A percentile compares a stretch with the other conserved stretches of the same genome.
Evolutionary conservation across 2,888 invertebrate genomes (phyloP).

Genomic region (Cataglyphis livida): DNA sequence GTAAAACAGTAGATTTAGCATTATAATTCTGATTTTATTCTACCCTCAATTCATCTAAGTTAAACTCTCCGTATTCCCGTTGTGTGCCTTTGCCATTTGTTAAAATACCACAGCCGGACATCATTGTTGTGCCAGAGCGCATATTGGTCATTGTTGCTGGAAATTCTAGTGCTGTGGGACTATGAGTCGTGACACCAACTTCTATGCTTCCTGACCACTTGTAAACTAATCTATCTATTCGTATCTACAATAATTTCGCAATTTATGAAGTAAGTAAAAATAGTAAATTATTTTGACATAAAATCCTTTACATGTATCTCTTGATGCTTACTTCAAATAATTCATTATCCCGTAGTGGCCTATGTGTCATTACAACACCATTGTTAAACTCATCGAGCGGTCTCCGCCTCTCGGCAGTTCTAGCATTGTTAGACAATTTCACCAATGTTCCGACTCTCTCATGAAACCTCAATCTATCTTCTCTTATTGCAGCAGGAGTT

Average conservation of each 20-base stretch:
- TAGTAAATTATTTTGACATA: not conserved
- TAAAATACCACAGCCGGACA: constrained; percentile 99
- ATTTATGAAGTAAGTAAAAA: not conserved
- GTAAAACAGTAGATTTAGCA: not conserved
- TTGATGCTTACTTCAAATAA: constrained; percentile 91
- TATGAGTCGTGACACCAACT: constrained; percentile 97
- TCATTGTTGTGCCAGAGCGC: constrained; percentile 95
- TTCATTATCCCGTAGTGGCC: constrained; percentile 95
- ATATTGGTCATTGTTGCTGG: constrained; percentile 99
- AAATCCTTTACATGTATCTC: not conserved
- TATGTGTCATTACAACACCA: constrained; percentile 97
- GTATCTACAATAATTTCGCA: constrained; percentile 87
- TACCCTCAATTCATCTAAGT: constrained; percentile 96
- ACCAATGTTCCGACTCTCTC: constrained; percentile 95
- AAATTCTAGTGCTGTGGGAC: constrained; percentile 95
- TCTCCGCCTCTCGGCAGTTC: constrained; percentile 94
- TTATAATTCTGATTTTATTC: constrained; percentile 66
- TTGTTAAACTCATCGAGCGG: constrained; percentile 98
- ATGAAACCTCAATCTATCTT: constrained; percentile 93
- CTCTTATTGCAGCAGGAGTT: constrained; percentile 81
- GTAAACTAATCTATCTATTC: constrained; percentile 96
- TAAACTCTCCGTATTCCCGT: constrained; percentile 96
- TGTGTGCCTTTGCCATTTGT: constrained; percentile 98
- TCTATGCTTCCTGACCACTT: constrained; percentile 98
- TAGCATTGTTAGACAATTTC: constrained; percentile 92